A percentile compares a stretch with the other conserved stretches of the same genome.
phyloP scores from a whole-genome alignment of 2,888 invertebrate species.

The Lamproptera curius region DNA sequence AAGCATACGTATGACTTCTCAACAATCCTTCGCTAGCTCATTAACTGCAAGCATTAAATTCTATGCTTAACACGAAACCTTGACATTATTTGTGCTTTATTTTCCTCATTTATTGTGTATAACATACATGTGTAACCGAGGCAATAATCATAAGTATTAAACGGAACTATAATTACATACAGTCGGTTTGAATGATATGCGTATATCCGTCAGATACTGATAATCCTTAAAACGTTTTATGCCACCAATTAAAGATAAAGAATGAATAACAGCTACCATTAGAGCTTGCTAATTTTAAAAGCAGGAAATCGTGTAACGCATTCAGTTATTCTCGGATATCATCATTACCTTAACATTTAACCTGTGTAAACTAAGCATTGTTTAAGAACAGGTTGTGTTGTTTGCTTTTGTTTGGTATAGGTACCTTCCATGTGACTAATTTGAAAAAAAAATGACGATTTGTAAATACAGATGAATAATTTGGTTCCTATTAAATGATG shows the following conservation, averaged over 20 bases:
- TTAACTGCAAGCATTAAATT: conserved; percentile 2
- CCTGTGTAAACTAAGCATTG: conserved; percentile 19
- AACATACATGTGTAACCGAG: conserved; percentile 34
- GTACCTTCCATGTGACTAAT: too few relatives aligned
- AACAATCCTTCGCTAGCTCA: too few relatives aligned
- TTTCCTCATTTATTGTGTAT: conserved; percentile 52
- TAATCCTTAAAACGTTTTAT: conserved; percentile 11
- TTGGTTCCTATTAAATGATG: too few relatives aligned
- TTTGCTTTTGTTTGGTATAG: conserved; percentile 9
- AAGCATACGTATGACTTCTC: too few relatives aligned
- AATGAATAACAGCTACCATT: conserved; percentile 7
- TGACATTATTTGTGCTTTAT: conserved; percentile 48
- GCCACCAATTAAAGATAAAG: neutral
- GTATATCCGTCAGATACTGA: conserved; percentile 3
- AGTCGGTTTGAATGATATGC: conserved; percentile 4
- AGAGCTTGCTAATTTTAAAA: conserved; percentile 14
- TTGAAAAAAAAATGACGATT: too few relatives aligned
- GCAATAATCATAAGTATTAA: conserved; percentile 33
- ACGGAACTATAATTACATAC: conserved; percentile 7
- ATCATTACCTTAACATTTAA: conserved; percentile 22
- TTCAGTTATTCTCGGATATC: conserved; percentile 8
- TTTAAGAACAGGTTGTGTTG: conserved; percentile 16
- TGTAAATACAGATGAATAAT: too few relatives aligned
- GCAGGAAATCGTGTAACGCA: conserved; percentile 12
- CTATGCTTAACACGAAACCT: conserved; percentile 31